Percentiles rank a stretch among this genome's conserved stretches.
Conservation (phyloP, 1,140 invertebrate genomes). For the Scaptodrosophila lebanonensis region DNA sequence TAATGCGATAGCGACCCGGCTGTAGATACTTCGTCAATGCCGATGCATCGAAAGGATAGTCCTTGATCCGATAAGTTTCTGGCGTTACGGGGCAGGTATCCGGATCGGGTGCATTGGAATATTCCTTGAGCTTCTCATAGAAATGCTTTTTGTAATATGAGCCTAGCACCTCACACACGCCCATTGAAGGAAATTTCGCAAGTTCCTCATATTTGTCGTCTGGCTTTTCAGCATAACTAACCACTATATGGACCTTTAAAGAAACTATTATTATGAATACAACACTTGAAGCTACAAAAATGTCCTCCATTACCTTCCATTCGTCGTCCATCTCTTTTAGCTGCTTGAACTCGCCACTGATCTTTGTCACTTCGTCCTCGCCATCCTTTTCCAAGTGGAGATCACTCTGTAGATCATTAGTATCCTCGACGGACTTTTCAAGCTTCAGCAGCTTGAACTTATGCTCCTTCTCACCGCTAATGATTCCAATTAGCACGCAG, state of each 20-base stretch:
- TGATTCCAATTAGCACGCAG: slow-evolving; percentile 13
- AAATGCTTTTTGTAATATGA: slow-evolving; percentile 46
- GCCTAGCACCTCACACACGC: slow-evolving; percentile 41
- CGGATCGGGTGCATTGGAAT: slow-evolving; percentile 53
- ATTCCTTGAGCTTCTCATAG: slow-evolving; percentile 43
- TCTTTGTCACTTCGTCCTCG: slow-evolving; percentile 7
- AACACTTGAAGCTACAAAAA: no score
- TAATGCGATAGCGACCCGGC: slow-evolving; percentile 39
- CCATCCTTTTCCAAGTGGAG: slow-evolving; percentile 24
- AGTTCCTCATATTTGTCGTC: slow-evolving; percentile 22
- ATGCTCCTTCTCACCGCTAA: neutral
- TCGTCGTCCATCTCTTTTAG: slow-evolving; percentile 39
- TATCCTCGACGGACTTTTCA: slow-evolving; percentile 32
- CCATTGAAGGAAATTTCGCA: slow-evolving; percentile 1
- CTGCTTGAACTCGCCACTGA: slow-evolving; percentile 41
- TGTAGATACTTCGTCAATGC: slow-evolving; percentile 22
- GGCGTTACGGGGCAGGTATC: slow-evolving; percentile 40
- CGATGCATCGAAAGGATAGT: slow-evolving; percentile 40
- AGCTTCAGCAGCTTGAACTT: slow-evolving; percentile 30
- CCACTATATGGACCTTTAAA: slow-evolving; percentile 26
- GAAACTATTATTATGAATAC: neutral
- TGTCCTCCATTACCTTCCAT: slow-evolving; percentile 37
- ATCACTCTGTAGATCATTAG: slow-evolving; percentile 10
- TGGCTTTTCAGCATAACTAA: neutral
- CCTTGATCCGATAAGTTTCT: slow-evolving; percentile 30